Conservation (phyloP, 2,888 invertebrate genomes). For the Lumbricus terrestris region DNA sequence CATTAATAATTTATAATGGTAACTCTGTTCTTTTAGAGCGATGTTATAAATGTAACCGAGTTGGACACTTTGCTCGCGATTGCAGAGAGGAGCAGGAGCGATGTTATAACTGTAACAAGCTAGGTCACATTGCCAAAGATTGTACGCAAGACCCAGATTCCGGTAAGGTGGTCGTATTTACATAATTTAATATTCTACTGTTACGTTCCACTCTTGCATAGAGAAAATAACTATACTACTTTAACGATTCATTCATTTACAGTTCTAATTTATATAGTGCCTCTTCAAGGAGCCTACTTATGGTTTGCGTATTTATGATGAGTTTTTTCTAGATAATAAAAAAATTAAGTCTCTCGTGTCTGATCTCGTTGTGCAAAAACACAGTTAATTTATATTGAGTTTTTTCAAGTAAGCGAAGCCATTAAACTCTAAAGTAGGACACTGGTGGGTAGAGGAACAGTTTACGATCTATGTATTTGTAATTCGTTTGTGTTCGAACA, state of each 20-base stretch:
- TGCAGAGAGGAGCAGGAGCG: slow-evolving; percentile 80
- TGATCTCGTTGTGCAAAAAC: not conserved
- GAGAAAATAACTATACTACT: not conserved
- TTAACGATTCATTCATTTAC: too few species aligned
- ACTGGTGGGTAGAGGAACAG: not conserved
- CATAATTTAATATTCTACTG: not conserved
- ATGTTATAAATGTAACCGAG: slow-evolving; percentile 93
- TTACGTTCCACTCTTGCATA: not conserved
- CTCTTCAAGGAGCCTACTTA: too few species aligned
- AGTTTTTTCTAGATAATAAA: not conserved
- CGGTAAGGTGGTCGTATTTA: slow-evolving; percentile 38
- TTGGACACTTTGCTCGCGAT: slow-evolving; percentile 87
- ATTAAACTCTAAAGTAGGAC: not conserved
- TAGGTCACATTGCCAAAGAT: slow-evolving; percentile 89
- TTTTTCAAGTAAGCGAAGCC: not conserved
- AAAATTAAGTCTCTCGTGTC: not conserved
- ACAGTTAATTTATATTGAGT: not conserved
- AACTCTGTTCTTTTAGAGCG: slow-evolving; percentile 66
- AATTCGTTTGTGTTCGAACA: not conserved
- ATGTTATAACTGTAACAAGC: slow-evolving; percentile 75
- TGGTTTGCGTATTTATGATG: too few species aligned
- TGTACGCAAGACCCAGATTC: slow-evolving; percentile 65
- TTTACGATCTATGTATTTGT: not conserved
- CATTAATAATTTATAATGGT: not conserved
- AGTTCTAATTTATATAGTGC: too few species aligned